Evolutionary conservation across 2,113 vertebrate genomes (phyloP), one percentile per base, ranked within the genome.

Genomic region (Cygnus buccinator): DNA sequence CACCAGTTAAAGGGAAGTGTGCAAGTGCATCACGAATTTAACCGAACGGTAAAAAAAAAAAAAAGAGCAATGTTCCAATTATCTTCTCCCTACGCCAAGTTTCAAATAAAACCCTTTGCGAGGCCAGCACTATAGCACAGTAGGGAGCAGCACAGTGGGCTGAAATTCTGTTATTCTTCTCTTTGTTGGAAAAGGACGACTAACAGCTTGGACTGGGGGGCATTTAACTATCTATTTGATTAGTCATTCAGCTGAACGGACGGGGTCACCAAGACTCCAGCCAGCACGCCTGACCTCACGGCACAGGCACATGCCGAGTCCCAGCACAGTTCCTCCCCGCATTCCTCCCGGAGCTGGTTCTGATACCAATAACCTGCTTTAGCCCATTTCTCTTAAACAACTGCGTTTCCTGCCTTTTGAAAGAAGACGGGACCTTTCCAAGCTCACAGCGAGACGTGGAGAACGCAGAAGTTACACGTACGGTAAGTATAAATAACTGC

Each of bases 161-260:
- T 88, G 89, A 89, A 97, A 93, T 41, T 76, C 62, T 75, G 83
- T 87, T 90, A 96, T 96, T 95, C 92, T 95, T 90, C 62, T 58
- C 57, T 94, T 95, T 94, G 62, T 91, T 66, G 50, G 35, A 54
- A 89, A 87, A 82, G 43, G 6, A 92, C 61, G 79, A 67, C 86
- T 65, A 94, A 95, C 70, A 96, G 65, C 76, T 94, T 80, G 91
- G 66, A 83, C 57, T 63, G 68, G 43, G 95, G 94, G 74, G 94
- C 37, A 94, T 82, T 74, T 94, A 95, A 89, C 92, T 97, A 95
- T 91, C 94, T 91, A 70, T 90, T 85, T 94, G 84, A 96, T 95
- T 91, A 95, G 78, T 88, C 84, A 86, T 88, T 94, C 85, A 83
- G 83, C n/a, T 83, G 35, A 90, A 76, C 23, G 50, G 58, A 2